These are phyloP conservation scores for Hipparchia semele DNA, from an alignment of 2,888 invertebrate species.

Conservation along the genomic window DNA sequence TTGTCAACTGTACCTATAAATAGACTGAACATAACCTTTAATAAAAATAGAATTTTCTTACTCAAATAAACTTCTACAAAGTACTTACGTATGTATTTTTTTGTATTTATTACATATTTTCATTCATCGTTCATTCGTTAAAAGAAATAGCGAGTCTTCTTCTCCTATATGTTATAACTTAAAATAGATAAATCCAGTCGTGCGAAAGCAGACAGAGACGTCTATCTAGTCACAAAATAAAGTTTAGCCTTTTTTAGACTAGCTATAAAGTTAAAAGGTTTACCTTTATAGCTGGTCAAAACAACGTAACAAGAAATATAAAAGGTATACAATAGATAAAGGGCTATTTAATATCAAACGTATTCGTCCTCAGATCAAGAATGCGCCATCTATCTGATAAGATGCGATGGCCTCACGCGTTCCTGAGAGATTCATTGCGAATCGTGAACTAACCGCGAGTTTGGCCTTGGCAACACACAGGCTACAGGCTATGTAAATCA, in stretches of 20 bases:
- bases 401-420: slow-evolving; percentile 58
- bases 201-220: too few species aligned
- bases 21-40: background rate
- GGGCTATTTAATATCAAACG: slow-evolving; percentile 39
- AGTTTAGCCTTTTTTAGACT: too few species aligned
- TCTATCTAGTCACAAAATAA: too few species aligned
- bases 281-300: slow-evolving; percentile 31
- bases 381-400: slow-evolving; percentile 72
- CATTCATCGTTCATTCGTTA: too few species aligned
- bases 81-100: too few species aligned
- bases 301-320: slow-evolving; percentile 45
- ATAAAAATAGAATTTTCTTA: too few species aligned
- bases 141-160: too few species aligned
- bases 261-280: background rate
- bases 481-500: slow-evolving; percentile 28
- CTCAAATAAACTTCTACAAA: too few species aligned
- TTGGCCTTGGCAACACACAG: too few species aligned
- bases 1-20: background rate
- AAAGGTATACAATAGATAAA: slow-evolving; percentile 38
- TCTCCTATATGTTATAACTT: too few species aligned
- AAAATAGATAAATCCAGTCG: too few species aligned
- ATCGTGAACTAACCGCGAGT: slow-evolving; percentile 52
- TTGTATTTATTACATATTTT: too few species aligned
- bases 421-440: slow-evolving; percentile 62
- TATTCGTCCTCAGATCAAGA: slow-evolving; percentile 54